Percentiles rank a stretch among this genome's conserved stretches.
Conservation (phyloP, 2,113 vertebrate genomes). For the Gasterosteus aculeatus region DNA sequence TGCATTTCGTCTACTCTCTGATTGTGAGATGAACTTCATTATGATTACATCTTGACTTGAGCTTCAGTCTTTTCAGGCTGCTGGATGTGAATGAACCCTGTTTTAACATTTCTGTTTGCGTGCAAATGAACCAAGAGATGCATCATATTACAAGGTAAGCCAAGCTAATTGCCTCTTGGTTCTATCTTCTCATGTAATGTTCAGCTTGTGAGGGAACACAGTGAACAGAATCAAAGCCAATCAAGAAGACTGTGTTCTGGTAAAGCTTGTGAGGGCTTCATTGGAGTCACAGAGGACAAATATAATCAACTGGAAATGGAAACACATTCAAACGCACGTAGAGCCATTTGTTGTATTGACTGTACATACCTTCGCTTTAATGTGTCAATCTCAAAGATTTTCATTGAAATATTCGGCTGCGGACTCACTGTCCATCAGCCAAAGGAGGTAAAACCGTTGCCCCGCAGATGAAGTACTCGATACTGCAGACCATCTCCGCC, state of each 20-base stretch:
- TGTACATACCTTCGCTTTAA: not conserved
- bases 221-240: not conserved
- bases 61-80: not conserved
- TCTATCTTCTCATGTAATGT: not conserved
- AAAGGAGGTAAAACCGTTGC: not conserved
- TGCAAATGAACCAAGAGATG: not conserved
- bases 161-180: not conserved
- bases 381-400: no score
- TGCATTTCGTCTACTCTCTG: not conserved
- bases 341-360: not conserved
- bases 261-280: not conserved
- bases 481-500: constrained; percentile 15
- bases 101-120: not conserved
- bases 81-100: not conserved
- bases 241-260: not conserved
- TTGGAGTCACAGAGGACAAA: not conserved
- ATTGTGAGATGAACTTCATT: not conserved
- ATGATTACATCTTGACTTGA: not conserved
- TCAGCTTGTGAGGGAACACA: not conserved
- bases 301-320: no score
- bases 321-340: not conserved
- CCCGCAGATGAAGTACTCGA: constrained; percentile 4
- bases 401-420: not conserved
- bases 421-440: not conserved
- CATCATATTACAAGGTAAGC: not conserved